phyloP scores from a whole-genome alignment of 1,140 invertebrate species.

The Drosophila ohnishii region DNA sequence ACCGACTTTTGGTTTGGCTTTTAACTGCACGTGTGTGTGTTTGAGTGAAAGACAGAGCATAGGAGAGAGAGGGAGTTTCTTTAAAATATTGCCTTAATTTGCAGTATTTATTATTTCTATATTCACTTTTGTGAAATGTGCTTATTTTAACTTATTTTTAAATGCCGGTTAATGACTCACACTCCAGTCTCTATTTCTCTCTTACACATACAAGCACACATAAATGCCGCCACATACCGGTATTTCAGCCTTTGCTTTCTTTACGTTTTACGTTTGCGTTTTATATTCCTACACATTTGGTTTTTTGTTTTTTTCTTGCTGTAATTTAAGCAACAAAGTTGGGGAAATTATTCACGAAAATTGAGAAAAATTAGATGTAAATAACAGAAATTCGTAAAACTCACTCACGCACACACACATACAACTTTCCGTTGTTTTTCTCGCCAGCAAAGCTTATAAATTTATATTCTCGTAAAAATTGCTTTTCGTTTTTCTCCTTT shows the following conservation, averaged over 20 bases:
- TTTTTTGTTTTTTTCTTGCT: not conserved
- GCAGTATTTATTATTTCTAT: conserved; percentile 12
- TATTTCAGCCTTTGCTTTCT: conserved; percentile 64
- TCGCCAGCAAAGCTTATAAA: conserved; percentile 18
- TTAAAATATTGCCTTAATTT: not conserved
- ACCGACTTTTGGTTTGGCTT: conserved; percentile 25
- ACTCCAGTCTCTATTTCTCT: conserved; percentile 29
- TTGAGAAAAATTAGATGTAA: not conserved
- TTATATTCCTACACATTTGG: conserved; percentile 7
- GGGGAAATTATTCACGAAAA: not conserved
- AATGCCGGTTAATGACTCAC: conserved; percentile 79
- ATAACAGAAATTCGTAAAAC: conserved; percentile 33
- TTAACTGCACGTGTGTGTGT: conserved; percentile 8
- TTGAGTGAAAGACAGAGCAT: not conserved
- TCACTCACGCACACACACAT: conserved; percentile 40
- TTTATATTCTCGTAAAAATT: conserved; percentile 16
- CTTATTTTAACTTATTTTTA: conserved; percentile 26
- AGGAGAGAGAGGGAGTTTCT: not conserved
- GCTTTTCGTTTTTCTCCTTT: conserved; percentile 8
- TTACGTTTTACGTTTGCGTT: conserved; percentile 16
- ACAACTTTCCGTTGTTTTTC: conserved; percentile 5
- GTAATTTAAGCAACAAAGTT: not conserved
- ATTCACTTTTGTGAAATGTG: conserved; percentile 10
- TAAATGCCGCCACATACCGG: conserved; percentile 56
- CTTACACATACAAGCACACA: conserved; percentile 19